These are phyloP conservation scores for Nymphalis polychloros DNA, from an alignment of 2,888 invertebrate species.

Conservation along the genomic window DNA sequence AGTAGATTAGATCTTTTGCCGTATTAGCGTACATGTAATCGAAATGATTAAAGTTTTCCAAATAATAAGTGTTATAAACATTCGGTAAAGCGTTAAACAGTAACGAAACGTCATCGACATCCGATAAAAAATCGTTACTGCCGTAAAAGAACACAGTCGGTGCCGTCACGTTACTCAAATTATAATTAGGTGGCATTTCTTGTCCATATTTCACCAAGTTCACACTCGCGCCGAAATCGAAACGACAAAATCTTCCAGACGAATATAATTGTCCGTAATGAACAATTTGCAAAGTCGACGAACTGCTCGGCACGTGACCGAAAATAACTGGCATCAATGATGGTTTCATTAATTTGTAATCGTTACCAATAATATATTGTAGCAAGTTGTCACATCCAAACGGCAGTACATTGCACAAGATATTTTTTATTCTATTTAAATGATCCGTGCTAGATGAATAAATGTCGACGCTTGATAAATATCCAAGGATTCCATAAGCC, in stretches of 20 bases:
- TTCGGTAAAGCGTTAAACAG: conserved; percentile 71
- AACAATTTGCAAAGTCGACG: conserved; percentile 76
- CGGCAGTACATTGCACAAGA: conserved; percentile 50
- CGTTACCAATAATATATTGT: conserved; percentile 52
- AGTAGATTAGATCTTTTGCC: conserved; percentile 78
- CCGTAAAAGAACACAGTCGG: conserved; percentile 64
- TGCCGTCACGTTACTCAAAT: conserved; percentile 50
- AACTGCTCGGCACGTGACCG: conserved; percentile 83
- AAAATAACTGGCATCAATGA: conserved; percentile 82
- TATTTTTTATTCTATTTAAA: conserved; percentile 50
- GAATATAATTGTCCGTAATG: conserved; percentile 67
- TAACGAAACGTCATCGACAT: conserved; percentile 71
- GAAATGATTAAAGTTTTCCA: conserved; percentile 83
- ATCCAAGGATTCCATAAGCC: conserved; percentile 42
- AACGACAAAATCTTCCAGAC: conserved; percentile 61
- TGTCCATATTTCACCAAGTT: conserved; percentile 71
- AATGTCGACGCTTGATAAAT: conserved; percentile 47
- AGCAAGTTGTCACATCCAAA: conserved; percentile 54
- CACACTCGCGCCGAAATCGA: conserved; percentile 51
- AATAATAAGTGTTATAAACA: conserved; percentile 67
- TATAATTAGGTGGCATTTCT: conserved; percentile 59
- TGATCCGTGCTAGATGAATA: conserved; percentile 52
- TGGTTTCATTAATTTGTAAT: conserved; percentile 54
- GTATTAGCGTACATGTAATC: conserved; percentile 85
- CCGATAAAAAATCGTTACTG: conserved; percentile 72